Percentiles rank a stretch among this genome's conserved stretches.
phyloP scores from a whole-genome alignment of 2,888 invertebrate genomes.

The Pollenia griseotomentosa region DNA sequence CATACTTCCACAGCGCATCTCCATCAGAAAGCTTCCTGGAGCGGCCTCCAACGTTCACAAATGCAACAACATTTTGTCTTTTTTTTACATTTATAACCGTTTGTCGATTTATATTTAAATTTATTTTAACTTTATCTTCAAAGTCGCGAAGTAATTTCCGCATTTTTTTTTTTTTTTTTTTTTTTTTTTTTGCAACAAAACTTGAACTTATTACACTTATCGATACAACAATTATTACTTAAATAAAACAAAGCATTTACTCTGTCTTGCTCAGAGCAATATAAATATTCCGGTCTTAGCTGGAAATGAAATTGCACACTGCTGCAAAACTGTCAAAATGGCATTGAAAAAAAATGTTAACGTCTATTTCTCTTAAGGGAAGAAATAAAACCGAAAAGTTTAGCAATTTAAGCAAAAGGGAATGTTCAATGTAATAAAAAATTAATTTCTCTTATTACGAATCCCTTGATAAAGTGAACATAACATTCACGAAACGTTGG shows the following conservation, averaged over 20 bases:
- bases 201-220: no score
- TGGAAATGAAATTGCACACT: constrained; percentile 9
- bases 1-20: not conserved
- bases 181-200: no score
- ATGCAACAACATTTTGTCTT: no score
- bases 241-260: no score
- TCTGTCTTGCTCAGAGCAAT: not conserved
- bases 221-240: not conserved
- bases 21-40: no score
- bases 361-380: not conserved
- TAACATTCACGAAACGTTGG: no score
- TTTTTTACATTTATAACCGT: no score
- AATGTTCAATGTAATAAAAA: no score
- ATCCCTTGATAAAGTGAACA: no score
- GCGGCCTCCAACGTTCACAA: no score
- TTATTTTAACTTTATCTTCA: not conserved
- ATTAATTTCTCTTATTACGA: no score
- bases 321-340: constrained; percentile 15
- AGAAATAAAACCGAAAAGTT: not conserved
- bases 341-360: constrained; percentile 4
- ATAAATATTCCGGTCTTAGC: not conserved
- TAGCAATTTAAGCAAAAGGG: not conserved
- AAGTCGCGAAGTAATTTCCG: not conserved
- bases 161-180: not conserved
- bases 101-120: not conserved